Evolutionary conservation across 2,113 vertebrate species (phyloP), one percentile per base, ranked within the genome.

Genomic region (Phoxinus phoxinus): DNA sequence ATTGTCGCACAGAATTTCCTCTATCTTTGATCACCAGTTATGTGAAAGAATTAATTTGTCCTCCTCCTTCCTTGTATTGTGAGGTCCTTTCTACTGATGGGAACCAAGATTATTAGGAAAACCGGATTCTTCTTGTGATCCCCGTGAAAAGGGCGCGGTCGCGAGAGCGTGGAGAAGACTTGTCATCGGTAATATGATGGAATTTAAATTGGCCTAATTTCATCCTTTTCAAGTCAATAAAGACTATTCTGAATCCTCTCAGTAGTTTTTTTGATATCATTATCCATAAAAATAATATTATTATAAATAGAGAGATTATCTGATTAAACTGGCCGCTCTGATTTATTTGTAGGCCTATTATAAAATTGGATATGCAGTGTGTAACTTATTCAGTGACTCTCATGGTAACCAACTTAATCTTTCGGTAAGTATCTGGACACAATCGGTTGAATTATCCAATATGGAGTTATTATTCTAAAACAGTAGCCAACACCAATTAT

Each of bases 11-110:
- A 6, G 48, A 1, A 89, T 94, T 92, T 93, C 89, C 91, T 88
- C 83, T 44, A 91, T 86, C 93, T 94, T 95, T 95, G 93, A 94
- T 94, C 93, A 88, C 79, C n/a, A 56, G 74, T 69, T 81, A 89
- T 89, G 89, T 58, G 88, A 85, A 85, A 74, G 84, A 72, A 83
- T 84, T 88, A 84, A 85, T 86, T 80, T 84, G 56, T 75, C 69
- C 78, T 17, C 69, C 78, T 17, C 37, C 61, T 81, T 65, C 77
- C 80, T 59, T 86, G 71, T 30, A 84, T 91, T 51, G 85, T 86
- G 86, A 90, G 90, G 87, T 89, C 90, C 85, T 86, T 85, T 88
- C 89, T 83, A 72, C 89, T 58, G 89, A 90, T 67, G 90, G 91
- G 84, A 93, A 89, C 63, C 25, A 85, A 91, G 92, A 92, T 92